Base-by-base conservation (phyloP, 1,140 invertebrate genomes). In the Eumeta japonica region DNA sequence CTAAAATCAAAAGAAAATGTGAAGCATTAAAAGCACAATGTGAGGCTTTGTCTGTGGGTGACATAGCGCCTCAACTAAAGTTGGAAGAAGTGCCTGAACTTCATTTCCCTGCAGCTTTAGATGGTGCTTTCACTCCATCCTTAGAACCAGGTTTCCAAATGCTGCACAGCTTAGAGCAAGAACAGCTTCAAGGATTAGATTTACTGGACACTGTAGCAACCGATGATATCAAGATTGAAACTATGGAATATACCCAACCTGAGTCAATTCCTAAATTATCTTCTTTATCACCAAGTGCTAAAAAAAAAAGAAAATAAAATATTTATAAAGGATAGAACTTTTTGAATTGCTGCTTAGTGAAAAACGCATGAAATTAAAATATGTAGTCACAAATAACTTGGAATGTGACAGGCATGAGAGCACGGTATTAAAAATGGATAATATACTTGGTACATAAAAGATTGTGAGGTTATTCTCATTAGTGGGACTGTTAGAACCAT, bases 111-210 rank as follows among this genome's bases (percentile, higher is more conserved):
- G 73, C 75, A 10, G 72, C 60, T 10, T 41, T 77, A 16, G 66
- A 71, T 57, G 70, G 63, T 17, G 58, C 65, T 3, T 74, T 76
- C 35, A 75, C 70, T 18, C 73, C 72, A 14, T 70, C 70, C 0
- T 41, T 77, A n/a, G 75, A 75, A 33, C 63, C 73, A 13, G 72
- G 74, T 0, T 76, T 75, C 39, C 68, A 75, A 50, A 76, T 76
- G 73, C 47, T 76, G 7, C 65, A 76, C 11, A 76, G 60, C 43
- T 45, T 75, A 24, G 74, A 76, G 50, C 73, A 70, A 47, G 70
- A 72, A 40, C 71, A 76, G 32, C 43, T 75, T 7, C 64, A 72
- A 40, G 64, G 67, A 1, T 43, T 75, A 16, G 71, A 75, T 16
- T 50, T 70, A 1, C 45, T 77, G 14, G 70, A 76, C 31, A 45